Percentiles rank a stretch among this genome's conserved stretches.
phyloP scores from a whole-genome alignment of 2,113 vertebrate genomes.

The Budorcas taxicolor region DNA sequence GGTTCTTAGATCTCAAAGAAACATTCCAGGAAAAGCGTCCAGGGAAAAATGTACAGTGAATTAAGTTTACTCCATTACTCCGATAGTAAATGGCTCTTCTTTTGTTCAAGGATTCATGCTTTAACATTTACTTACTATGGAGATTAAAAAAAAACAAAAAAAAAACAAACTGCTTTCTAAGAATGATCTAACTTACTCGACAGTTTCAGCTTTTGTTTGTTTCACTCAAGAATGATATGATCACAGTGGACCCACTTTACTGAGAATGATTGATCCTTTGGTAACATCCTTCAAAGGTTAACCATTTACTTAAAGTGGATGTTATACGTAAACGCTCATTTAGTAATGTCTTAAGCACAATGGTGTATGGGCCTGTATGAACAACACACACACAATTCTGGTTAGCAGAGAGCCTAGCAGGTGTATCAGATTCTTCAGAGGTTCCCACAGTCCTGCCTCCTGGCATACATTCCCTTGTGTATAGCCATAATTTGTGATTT shows the following conservation, averaged over 20 bases:
- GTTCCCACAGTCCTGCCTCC: accelerated
- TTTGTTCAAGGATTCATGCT: neutral
- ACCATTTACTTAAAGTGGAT: neutral
- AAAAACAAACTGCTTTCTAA: neutral
- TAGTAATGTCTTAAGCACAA: neutral
- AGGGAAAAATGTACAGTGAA: neutral
- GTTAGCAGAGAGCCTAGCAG: neutral
- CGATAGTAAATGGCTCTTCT: neutral
- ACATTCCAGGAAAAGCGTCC: neutral
- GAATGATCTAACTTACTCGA: neutral
- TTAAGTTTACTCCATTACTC: neutral
- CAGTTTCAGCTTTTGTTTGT: neutral
- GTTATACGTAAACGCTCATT: neutral
- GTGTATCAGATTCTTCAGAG: neutral
- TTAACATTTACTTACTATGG: neutral
- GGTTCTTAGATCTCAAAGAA: neutral
- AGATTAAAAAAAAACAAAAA: neutral
- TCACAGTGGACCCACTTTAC: neutral
- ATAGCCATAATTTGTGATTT: neutral
- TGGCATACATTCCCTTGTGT: neutral
- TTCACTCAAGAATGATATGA: neutral
- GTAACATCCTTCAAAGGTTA: neutral
- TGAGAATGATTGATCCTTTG: neutral
- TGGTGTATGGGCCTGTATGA: too few relatives aligned
- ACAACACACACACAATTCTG: neutral